phyloP scores from a whole-genome alignment of 2,797 vertebrate genomes.

The Microctenopoma lineatum region DNA sequence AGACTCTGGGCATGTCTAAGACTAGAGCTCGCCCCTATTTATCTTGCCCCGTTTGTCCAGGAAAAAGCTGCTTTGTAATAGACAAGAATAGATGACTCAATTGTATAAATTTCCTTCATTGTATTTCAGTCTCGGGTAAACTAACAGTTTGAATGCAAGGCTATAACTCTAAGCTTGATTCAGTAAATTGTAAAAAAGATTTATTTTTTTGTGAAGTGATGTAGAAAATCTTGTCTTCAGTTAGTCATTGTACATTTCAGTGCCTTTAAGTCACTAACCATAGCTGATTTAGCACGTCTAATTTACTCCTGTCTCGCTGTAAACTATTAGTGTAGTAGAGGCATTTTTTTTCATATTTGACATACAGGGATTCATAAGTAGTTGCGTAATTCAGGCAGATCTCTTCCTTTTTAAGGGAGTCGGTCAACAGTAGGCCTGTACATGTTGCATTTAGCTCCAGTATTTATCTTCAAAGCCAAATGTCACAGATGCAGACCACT shows the following conservation, averaged over 20 bases:
- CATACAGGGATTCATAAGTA: neutral
- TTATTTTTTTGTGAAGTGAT: neutral
- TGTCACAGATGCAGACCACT: constrained; percentile 71
- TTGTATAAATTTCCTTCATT: neutral
- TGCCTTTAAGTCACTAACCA: neutral
- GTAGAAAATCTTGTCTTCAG: neutral
- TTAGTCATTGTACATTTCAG: neutral
- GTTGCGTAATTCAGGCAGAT: constrained; percentile 2
- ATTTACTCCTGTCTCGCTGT: no score
- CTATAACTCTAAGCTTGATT: neutral
- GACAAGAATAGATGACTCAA: constrained; percentile 12
- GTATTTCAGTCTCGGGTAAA: constrained; percentile 12
- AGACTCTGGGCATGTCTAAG: constrained; percentile 28
- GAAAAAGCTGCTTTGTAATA: neutral
- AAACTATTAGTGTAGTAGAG: no score
- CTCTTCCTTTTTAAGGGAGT: neutral
- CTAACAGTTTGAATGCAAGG: neutral
- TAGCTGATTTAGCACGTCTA: neutral
- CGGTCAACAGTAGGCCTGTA: constrained; percentile 5
- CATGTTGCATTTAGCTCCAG: constrained; percentile 40
- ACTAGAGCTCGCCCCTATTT: constrained; percentile 18
- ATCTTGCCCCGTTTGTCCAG: constrained; percentile 20
- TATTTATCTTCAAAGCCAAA: constrained; percentile 63
- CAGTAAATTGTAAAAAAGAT: neutral
- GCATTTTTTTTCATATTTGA: no score